phyloP scores from a whole-genome alignment of 2,113 vertebrate species.

The Oncorhynchus kisutch region DNA sequence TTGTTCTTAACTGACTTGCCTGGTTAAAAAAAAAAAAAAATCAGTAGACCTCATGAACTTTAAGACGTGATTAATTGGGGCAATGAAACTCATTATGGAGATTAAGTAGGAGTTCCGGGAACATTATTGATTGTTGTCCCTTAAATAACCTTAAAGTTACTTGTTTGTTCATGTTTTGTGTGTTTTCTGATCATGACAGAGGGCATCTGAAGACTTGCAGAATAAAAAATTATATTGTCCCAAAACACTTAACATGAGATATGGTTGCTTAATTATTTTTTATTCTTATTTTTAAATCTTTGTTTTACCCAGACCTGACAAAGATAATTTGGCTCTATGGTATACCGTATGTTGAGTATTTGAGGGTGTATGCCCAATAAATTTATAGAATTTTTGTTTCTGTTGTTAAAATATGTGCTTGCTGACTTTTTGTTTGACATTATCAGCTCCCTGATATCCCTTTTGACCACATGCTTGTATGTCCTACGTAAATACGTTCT shows the following conservation, averaged over 20 bases:
- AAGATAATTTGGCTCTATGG: background rate
- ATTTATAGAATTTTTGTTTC: no score
- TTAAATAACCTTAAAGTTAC: constrained; percentile 79
- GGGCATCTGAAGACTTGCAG: constrained; percentile 46
- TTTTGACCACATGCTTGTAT: no score
- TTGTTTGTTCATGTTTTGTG: constrained; percentile 69
- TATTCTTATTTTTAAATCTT: background rate
- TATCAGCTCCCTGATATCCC: no score
- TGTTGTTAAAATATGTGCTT: no score
- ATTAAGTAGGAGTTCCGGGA: constrained; percentile 78
- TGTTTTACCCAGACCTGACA: background rate
- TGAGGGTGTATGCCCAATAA: background rate
- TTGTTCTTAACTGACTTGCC: no score
- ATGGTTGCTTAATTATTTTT: background rate
- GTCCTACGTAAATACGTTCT: background rate
- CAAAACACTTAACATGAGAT: constrained; percentile 16
- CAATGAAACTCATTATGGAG: constrained; percentile 80
- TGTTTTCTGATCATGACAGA: constrained; percentile 57
- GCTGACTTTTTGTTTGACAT: no score
- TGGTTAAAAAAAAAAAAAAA: no score
- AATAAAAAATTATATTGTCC: constrained; percentile 16
- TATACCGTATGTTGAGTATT: background rate
- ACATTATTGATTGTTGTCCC: constrained; percentile 78
- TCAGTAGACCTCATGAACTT: background rate
- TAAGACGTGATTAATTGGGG: constrained; percentile 75